A percentile compares a stretch with the other conserved stretches of the same genome.
These are phyloP conservation scores for Drosophila serrata DNA, from an alignment of 1,140 invertebrate species.

Conservation along the genomic window DNA sequence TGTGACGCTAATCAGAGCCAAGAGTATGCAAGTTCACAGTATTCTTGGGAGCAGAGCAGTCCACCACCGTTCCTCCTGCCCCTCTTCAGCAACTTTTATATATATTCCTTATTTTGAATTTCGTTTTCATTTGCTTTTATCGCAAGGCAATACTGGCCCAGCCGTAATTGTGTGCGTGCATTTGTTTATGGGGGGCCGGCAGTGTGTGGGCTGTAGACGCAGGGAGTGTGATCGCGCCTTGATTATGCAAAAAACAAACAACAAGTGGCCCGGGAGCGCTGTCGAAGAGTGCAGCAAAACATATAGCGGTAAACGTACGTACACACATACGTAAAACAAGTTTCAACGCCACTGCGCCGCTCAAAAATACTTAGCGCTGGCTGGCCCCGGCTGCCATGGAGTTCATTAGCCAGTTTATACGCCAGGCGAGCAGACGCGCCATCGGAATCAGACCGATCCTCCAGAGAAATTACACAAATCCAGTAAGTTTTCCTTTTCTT, in stretches of 20 bases:
- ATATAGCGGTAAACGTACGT: constrained; percentile 39
- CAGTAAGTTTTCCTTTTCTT: constrained; percentile 4
- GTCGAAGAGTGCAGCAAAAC: constrained; percentile 37
- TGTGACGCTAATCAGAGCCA: constrained; percentile 62
- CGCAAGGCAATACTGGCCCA: constrained; percentile 28
- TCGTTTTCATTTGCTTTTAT: constrained; percentile 72
- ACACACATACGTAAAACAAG: constrained; percentile 57
- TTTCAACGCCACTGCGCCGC: constrained; percentile 46
- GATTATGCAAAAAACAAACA: constrained; percentile 71
- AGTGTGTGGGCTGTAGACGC: constrained; percentile 20
- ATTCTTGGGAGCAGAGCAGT: constrained; percentile 10
- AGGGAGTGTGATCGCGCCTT: constrained; percentile 41
- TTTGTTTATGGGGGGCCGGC: constrained; percentile 46
- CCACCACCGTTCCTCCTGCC: neutral
- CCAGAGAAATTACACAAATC: constrained; percentile 23
- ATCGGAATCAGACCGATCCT: constrained; percentile 5
- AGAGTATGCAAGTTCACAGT: constrained; percentile 24
- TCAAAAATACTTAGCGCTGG: constrained; percentile 12
- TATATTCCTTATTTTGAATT: constrained; percentile 53
- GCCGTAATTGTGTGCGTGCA: constrained; percentile 9
- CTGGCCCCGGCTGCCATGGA: constrained; percentile 50
- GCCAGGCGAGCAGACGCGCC: constrained; percentile 62
- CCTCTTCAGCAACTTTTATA: neutral
- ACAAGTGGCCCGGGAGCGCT: constrained; percentile 19
- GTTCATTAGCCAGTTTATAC: constrained; percentile 72